Conservation (phyloP, 2,113 vertebrate species). For the Cyprinodon variegatus region DNA sequence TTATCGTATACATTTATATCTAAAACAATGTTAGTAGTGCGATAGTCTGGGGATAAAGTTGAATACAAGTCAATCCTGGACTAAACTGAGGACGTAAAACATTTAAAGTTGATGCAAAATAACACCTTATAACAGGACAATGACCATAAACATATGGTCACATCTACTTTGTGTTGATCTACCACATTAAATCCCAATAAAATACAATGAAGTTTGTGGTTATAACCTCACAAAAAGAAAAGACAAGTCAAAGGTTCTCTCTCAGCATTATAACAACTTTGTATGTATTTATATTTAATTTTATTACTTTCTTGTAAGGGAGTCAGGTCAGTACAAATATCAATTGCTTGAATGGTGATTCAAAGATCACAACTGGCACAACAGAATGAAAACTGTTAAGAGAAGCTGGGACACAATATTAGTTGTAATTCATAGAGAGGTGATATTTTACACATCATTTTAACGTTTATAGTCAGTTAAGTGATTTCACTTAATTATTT, state of each 20-base stretch:
- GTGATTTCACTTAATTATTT: neutral
- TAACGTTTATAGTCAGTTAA: neutral
- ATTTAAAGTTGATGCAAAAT: neutral
- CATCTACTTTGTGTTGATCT: neutral
- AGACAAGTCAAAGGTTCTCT: conserved; percentile 12
- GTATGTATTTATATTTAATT: neutral
- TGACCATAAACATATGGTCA: neutral
- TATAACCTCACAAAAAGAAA: neutral
- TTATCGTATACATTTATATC: neutral
- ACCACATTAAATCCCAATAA: neutral
- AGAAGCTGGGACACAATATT: conserved; percentile 35
- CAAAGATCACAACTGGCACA: conserved; percentile 36
- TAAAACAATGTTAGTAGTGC: neutral
- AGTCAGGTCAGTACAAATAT: conserved; percentile 6
- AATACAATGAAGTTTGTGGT: neutral
- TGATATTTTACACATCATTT: conserved; percentile 32
- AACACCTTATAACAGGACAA: too few species aligned
- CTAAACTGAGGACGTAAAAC: neutral
- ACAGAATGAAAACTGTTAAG: conserved; percentile 40
- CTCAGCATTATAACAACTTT: conserved; percentile 11
- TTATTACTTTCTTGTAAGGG: neutral
- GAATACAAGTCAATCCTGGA: neutral
- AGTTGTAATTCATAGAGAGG: conserved; percentile 38
- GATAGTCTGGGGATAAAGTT: neutral
- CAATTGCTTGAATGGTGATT: conserved; percentile 16